Percentiles rank a stretch among this genome's conserved stretches.
Conservation (phyloP, 2,888 invertebrate species). For the Notodonta dromedarius region DNA sequence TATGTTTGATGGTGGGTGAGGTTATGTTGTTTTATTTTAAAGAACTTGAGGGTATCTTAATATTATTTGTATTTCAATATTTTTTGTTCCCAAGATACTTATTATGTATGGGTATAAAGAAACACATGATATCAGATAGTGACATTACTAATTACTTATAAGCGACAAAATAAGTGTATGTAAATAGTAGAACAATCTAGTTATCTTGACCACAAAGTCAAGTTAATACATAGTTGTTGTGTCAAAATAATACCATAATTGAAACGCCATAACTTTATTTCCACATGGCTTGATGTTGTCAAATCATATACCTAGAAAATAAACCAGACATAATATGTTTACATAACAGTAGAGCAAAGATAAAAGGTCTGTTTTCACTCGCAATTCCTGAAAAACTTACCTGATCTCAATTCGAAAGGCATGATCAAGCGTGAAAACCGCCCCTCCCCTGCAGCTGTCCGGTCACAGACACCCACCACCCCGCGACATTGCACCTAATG, state of each 20-base stretch:
- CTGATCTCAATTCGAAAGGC: constrained; percentile 81
- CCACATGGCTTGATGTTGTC: neutral
- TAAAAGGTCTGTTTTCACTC: constrained; percentile 26
- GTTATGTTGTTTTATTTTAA: too few species aligned
- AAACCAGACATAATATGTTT: constrained; percentile 25
- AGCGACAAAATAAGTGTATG: too few species aligned
- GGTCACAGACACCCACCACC: constrained; percentile 69
- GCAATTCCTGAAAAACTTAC: constrained; percentile 63
- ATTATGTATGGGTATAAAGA: too few species aligned
- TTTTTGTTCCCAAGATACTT: too few species aligned
- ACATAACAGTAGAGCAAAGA: neutral
- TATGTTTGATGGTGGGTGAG: too few species aligned
- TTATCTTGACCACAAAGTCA: neutral
- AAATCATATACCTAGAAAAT: neutral
- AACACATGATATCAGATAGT: too few species aligned
- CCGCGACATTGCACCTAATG: constrained; percentile 67
- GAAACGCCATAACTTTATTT: neutral
- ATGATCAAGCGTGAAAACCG: constrained; percentile 73
- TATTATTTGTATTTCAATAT: too few species aligned
- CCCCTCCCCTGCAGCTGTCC: constrained; percentile 65
- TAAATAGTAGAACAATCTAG: too few species aligned
- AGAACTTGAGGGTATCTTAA: too few species aligned
- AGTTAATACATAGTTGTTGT: neutral
- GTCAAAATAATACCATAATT: neutral
- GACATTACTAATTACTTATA: too few species aligned